Percentiles rank a stretch among this genome's conserved stretches.
phyloP scores from a whole-genome alignment of 1,140 invertebrate species.

The Augochlora pura region DNA sequence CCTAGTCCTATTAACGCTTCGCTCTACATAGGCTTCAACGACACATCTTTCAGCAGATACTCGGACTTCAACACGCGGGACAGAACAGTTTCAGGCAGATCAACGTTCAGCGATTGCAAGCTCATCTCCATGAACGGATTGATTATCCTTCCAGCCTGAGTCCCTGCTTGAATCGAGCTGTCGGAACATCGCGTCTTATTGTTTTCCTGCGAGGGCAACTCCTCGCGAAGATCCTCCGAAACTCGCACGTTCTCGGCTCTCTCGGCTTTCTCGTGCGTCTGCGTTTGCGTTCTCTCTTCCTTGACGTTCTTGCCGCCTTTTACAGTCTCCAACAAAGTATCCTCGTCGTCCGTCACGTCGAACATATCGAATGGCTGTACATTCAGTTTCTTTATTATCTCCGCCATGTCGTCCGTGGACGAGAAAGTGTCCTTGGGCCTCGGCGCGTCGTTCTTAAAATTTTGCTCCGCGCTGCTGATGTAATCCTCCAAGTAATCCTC shows the following conservation, averaged over 20 bases:
- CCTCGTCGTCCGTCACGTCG: slow-evolving; percentile 21
- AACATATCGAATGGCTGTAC: slow-evolving; percentile 32
- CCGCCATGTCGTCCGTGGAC: slow-evolving; percentile 17
- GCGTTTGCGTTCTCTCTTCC: background rate
- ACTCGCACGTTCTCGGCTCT: background rate
- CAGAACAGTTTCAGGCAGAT: slow-evolving; percentile 35
- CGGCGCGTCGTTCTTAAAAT: background rate
- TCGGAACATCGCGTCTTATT: slow-evolving; percentile 4
- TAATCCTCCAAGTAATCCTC: slow-evolving; percentile 51
- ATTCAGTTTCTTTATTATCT: slow-evolving; percentile 47
- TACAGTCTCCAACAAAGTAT: background rate
- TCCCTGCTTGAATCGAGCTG: slow-evolving; percentile 22
- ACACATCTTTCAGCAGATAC: slow-evolving; percentile 55
- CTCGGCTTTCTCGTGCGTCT: background rate
- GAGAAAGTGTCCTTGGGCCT: slow-evolving; percentile 1
- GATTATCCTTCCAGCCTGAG: background rate
- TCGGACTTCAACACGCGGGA: slow-evolving; percentile 54
- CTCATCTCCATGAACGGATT: slow-evolving; percentile 55
- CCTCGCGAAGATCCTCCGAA: background rate
- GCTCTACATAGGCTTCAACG: slow-evolving; percentile 47
- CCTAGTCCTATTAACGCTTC: background rate
- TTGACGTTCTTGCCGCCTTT: background rate
- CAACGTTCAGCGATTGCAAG: slow-evolving; percentile 16
- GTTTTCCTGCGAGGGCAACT: background rate
- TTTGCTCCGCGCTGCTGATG: background rate